phyloP scores from a whole-genome alignment of 2,888 invertebrate species.

The Steinernema carpocapsae region DNA sequence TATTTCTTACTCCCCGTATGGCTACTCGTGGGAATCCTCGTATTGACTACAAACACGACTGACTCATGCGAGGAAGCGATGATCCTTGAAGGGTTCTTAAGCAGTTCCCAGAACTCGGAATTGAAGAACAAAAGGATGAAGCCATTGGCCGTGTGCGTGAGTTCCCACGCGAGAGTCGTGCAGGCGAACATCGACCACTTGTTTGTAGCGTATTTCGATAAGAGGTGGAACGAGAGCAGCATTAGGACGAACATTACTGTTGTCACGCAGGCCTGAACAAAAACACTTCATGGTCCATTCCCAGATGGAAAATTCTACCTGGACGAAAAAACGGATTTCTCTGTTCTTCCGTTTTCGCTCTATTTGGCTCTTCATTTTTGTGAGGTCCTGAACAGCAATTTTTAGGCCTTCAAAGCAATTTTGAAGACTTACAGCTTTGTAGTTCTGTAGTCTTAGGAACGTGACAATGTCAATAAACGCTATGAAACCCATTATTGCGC shows the following conservation, averaged over 20 bases:
- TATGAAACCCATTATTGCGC: not conserved
- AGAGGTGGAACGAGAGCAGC: conserved; percentile 28
- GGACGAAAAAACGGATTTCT: not conserved
- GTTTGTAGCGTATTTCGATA: not conserved
- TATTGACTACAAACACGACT: not conserved
- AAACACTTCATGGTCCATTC: not conserved
- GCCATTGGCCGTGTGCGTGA: not conserved
- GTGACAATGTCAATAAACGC: not conserved
- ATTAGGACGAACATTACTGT: conserved; percentile 20
- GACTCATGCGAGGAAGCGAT: not conserved
- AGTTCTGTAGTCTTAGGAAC: not conserved
- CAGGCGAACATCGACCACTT: conserved; percentile 30
- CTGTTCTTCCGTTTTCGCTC: not conserved
- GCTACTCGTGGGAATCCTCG: too few species aligned
- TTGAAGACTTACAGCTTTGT: not conserved
- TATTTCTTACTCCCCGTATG: too few species aligned
- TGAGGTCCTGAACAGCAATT: not conserved
- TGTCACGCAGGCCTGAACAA: conserved; percentile 13
- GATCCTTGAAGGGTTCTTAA: conserved; percentile 3
- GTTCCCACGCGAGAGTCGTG: conserved; percentile 10
- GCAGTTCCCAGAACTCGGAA: conserved; percentile 15
- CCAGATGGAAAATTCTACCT: not conserved
- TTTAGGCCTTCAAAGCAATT: not conserved
- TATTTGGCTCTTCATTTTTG: not conserved
- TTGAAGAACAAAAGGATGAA: not conserved